These are phyloP conservation scores for Bursaphelenchus okinawaensis DNA, from an alignment of 2,888 invertebrate species.

Conservation along the genomic window DNA sequence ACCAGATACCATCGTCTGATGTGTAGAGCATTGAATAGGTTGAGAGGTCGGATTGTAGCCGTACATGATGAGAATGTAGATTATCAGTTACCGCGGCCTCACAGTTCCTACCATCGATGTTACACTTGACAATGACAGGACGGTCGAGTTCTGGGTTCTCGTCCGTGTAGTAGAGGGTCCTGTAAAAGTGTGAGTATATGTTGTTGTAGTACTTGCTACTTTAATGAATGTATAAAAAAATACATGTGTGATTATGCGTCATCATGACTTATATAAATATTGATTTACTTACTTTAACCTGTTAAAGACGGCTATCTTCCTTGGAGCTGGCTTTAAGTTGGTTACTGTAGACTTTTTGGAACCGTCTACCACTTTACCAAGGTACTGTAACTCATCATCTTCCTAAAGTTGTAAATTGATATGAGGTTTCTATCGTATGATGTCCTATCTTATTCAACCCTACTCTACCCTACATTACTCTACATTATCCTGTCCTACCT, in stretches of 20 bases:
- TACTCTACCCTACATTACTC: no score
- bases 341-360: conserved; percentile 23
- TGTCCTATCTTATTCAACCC: no score
- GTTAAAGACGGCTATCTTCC: conserved; percentile 31
- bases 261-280: no score
- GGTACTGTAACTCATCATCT: conserved; percentile 23
- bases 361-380: conserved; percentile 30
- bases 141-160: conserved; percentile 21
- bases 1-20: conserved; percentile 26
- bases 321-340: conserved; percentile 20
- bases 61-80: conserved; percentile 11
- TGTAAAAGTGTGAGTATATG: conserved; percentile 11
- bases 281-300: conserved; percentile 24
- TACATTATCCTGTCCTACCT: no score
- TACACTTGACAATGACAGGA: conserved; percentile 27
- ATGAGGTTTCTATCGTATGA: neutral
- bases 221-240: no score
- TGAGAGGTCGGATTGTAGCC: conserved; percentile 15
- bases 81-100: conserved; percentile 19
- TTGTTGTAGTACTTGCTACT: no score
- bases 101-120: conserved; percentile 24
- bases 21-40: conserved; percentile 26
- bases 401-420: neutral
- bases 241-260: no score
- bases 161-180: conserved; percentile 29